Conservation (phyloP, 2,888 invertebrate species). For the Physocephala rufipes region DNA sequence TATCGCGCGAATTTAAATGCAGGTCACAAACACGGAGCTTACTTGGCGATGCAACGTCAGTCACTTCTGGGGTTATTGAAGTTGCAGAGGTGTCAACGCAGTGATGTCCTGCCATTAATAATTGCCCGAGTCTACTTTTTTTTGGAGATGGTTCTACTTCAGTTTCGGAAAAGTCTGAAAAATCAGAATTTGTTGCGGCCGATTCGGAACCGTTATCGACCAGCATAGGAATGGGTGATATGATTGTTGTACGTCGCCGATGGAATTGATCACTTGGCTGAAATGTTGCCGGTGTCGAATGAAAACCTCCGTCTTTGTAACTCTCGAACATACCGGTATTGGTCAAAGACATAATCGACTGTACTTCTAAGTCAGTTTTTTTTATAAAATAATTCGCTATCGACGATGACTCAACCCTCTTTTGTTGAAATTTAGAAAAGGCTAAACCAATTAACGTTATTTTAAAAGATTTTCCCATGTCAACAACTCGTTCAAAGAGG, state of each 20-base stretch:
- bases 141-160: slow-evolving; percentile 82
- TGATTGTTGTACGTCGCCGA: slow-evolving; percentile 59
- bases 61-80: slow-evolving; percentile 54
- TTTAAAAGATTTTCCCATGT: slow-evolving; percentile 79
- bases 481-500: slow-evolving; percentile 78
- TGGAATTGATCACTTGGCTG: slow-evolving; percentile 63
- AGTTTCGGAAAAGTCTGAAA: slow-evolving; percentile 72
- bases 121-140: slow-evolving; percentile 68
- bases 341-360: slow-evolving; percentile 75
- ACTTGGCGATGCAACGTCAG: slow-evolving; percentile 74
- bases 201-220: slow-evolving; percentile 61
- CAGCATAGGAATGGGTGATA: slow-evolving; percentile 63
- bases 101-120: slow-evolving; percentile 68
- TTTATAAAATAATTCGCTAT: slow-evolving; percentile 80
- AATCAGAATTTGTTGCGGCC: slow-evolving; percentile 63
- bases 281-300: slow-evolving; percentile 61
- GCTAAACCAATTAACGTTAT: slow-evolving; percentile 82
- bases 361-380: slow-evolving; percentile 76
- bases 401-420: slow-evolving; percentile 75
- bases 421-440: slow-evolving; percentile 81
- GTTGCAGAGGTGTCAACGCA: slow-evolving; percentile 53
- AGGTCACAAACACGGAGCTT: slow-evolving; percentile 76
- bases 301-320: slow-evolving; percentile 56
- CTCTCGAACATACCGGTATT: slow-evolving; percentile 53
- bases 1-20: slow-evolving; percentile 72